Evolutionary conservation across 1,140 invertebrate species (phyloP), one percentile per base, ranked within the genome.

Genomic region (Venustaconcha ellipsiformis): DNA sequence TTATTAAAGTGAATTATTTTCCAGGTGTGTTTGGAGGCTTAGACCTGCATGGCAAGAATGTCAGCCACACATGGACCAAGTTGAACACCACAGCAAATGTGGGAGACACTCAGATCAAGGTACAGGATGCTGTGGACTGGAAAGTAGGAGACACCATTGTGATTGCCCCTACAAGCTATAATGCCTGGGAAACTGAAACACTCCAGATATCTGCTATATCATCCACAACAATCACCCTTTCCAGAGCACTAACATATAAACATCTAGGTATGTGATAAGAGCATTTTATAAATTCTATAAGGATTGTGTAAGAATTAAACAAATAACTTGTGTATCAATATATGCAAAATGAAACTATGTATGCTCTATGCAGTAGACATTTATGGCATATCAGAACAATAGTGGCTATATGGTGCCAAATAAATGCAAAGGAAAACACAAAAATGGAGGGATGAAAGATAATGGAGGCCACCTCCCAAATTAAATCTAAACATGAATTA

Each of bases 21-120:
- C 48, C 74, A 88, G 86, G 67, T 78, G 86, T 88, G 6, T 89
- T 86, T 78, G 88, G 88, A 57, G 85, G 84, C 13, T 78, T 89
- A n/a, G 86, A 89, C 69, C 68, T 89, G n/a, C 86, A 88, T 76
- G 89, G 88, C 15, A 81, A 79, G 60, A 77, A 82, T 30, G 67
- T 78, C 1, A 79, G 73, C 37, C 58, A 81, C 0, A 78, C 78
- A 6, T 89, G 87, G 87, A 88, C 89, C 17, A 70, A 71, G n/a
- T 77, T 90, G 2, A 76, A 76, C 13, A 20, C 64, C 14, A 85
- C 84, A 23, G 88, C 78, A 13, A 74, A 55, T 15, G 70, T 77
- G 26, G 88, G 89, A 15, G 74, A 74, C 5, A 82, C 67, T 14
- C 71, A 71, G 57, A 79, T 90, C 13, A 82, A 78, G 3, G 59